Percentiles rank a stretch among this genome's conserved stretches.
phyloP scores from a whole-genome alignment of 2,113 vertebrate species.

The Hypocryptadius cinnamomeus region DNA sequence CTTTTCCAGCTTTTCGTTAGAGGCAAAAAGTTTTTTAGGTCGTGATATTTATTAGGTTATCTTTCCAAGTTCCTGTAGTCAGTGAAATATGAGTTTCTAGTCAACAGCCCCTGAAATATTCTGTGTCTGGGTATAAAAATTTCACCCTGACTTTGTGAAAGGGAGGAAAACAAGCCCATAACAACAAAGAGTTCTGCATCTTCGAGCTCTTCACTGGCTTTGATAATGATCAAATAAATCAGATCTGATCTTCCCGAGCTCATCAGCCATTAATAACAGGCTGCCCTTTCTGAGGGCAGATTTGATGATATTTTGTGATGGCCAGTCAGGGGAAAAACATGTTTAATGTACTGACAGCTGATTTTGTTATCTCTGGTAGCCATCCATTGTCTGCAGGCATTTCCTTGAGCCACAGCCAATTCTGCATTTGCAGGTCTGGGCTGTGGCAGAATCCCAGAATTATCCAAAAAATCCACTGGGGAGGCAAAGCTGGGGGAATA shows the following conservation, averaged over 20 bases:
- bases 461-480: constrained; percentile 38
- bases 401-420: constrained; percentile 38
- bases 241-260: background rate
- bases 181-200: background rate
- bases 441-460: constrained; percentile 22
- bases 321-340: background rate
- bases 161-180: background rate
- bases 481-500: background rate
- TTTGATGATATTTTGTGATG: constrained; percentile 64
- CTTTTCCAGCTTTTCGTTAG: background rate
- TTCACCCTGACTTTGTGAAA: background rate
- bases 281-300: constrained; percentile 58
- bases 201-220: background rate
- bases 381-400: constrained; percentile 41
- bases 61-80: background rate
- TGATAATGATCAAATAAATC: constrained; percentile 29
- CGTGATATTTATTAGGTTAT: background rate
- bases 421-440: constrained; percentile 26
- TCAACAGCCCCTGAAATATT: background rate
- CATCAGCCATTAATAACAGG: constrained; percentile 37
- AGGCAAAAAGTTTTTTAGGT: background rate
- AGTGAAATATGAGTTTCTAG: background rate
- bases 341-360: constrained; percentile 63
- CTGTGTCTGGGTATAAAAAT: background rate
- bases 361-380: constrained; percentile 57